These are phyloP conservation scores for Vicugna pacos DNA, from an alignment of 2,113 vertebrate genomes.

Conservation along the genomic window DNA sequence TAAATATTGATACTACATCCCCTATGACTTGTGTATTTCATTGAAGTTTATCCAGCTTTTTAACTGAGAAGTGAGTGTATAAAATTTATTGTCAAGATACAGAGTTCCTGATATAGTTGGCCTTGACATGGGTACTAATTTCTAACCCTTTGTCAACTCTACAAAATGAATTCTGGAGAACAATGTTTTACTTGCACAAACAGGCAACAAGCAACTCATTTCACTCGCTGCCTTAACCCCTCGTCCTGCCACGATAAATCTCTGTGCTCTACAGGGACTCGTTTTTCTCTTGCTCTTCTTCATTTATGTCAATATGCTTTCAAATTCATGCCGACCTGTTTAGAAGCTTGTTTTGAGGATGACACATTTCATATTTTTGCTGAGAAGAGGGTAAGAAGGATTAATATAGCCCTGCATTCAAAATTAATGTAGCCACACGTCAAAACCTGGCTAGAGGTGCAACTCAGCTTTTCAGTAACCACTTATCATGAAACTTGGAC, in stretches of 20 bases:
- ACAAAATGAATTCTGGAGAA: not conserved
- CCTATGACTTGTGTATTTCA: not conserved
- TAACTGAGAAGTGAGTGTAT: slow-evolving; percentile 9
- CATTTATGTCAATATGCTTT: slow-evolving; percentile 72
- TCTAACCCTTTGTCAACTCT: slow-evolving; percentile 28
- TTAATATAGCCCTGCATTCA: slow-evolving; percentile 73
- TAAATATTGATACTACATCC: not conserved
- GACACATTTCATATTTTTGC: slow-evolving; percentile 63
- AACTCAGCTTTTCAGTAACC: slow-evolving; percentile 78
- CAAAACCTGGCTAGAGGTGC: slow-evolving; percentile 69
- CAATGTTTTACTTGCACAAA: slow-evolving; percentile 64
- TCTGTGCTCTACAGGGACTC: not conserved
- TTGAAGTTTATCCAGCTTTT: slow-evolving; percentile 37
- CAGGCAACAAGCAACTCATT: not conserved
- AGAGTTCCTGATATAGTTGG: not conserved
- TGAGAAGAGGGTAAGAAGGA: slow-evolving; percentile 66
- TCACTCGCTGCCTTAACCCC: slow-evolving; percentile 59
- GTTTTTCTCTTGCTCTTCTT: slow-evolving; percentile 70
- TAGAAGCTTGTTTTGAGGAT: slow-evolving; percentile 55
- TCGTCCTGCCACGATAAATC: slow-evolving; percentile 28
- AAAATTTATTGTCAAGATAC: slow-evolving; percentile 39
- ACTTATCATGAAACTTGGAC: slow-evolving; percentile 80
- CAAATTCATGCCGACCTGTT: slow-evolving; percentile 74
- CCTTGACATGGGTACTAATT: slow-evolving; percentile 53
- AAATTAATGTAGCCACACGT: slow-evolving; percentile 80